phyloP scores from a whole-genome alignment of 2,888 invertebrate genomes.

The Petrolisthes cinctipes region DNA sequence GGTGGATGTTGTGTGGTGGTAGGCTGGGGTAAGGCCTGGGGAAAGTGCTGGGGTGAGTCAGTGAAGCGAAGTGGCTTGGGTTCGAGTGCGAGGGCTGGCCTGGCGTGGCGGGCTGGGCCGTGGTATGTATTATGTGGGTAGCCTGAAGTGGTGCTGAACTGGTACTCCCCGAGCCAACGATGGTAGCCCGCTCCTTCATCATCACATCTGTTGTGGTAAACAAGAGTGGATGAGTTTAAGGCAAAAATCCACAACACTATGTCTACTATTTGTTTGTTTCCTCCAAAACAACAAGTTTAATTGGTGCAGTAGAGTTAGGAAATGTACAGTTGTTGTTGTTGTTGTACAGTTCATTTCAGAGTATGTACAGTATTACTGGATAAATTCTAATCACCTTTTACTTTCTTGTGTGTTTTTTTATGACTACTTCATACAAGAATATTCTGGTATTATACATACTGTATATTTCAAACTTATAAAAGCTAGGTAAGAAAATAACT shows the following conservation, averaged over 20 bases:
- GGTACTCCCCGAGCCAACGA: slow-evolving; percentile 54
- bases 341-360: no score
- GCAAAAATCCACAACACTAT: background rate
- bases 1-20: slow-evolving; percentile 77
- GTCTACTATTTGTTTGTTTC: no score
- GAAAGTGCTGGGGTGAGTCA: slow-evolving; percentile 75
- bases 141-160: slow-evolving; percentile 69
- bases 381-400: no score
- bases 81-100: slow-evolving; percentile 74
- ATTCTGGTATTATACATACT: no score
- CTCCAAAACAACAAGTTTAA: background rate
- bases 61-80: slow-evolving; percentile 79
- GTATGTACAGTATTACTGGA: no score
- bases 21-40: slow-evolving; percentile 70
- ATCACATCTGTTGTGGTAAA: slow-evolving; percentile 30
- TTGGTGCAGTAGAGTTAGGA: background rate
- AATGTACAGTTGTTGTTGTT: no score
- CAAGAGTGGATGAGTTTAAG: background rate
- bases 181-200: slow-evolving; percentile 50
- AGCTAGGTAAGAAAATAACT: no score
- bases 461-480: no score
- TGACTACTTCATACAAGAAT: no score
- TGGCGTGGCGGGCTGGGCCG: slow-evolving; percentile 83
- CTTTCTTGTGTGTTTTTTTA: no score
- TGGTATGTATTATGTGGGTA: slow-evolving; percentile 91